A percentile compares a stretch with the other conserved stretches of the same genome.
These are phyloP conservation scores for Drosophila limbata DNA, from an alignment of 2,888 invertebrate genomes.

Conservation along the genomic window DNA sequence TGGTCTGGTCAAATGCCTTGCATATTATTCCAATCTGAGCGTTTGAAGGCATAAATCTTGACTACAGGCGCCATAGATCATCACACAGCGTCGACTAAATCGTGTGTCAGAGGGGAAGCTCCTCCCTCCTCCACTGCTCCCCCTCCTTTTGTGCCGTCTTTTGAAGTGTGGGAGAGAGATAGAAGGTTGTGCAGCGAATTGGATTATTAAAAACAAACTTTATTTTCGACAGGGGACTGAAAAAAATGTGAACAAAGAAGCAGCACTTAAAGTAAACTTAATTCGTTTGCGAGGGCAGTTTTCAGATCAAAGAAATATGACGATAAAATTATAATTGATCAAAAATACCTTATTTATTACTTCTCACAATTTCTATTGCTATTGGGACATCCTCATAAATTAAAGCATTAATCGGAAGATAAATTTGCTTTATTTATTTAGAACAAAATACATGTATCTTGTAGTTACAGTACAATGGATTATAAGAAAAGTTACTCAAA, in stretches of 20 bases:
- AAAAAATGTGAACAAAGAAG: constrained; percentile 7
- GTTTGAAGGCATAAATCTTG: constrained; percentile 72
- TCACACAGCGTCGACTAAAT: constrained; percentile 69
- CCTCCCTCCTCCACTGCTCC: neutral
- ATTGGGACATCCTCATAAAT: too few species aligned
- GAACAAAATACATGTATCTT: too few species aligned
- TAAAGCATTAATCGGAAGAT: too few species aligned
- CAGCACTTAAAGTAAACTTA: constrained; percentile 24
- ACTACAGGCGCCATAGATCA: constrained; percentile 78
- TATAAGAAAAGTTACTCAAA: neutral
- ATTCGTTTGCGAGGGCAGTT: neutral
- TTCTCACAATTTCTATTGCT: too few species aligned
- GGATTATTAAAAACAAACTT: constrained; percentile 76
- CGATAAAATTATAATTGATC: too few species aligned
- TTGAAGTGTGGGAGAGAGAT: neutral
- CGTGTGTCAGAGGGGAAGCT: constrained; percentile 36
- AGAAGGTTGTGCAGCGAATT: constrained; percentile 53
- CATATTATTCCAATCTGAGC: constrained; percentile 74
- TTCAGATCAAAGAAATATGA: too few species aligned
- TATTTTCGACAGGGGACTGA: constrained; percentile 12
- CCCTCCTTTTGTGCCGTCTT: neutral
- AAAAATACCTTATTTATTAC: too few species aligned
- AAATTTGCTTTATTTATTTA: too few species aligned
- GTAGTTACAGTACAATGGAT: too few species aligned
- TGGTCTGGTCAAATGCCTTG: constrained; percentile 47